Evolutionary conservation across 2,888 invertebrate species (phyloP).

Genomic region (Thereva nobilitata): DNA sequence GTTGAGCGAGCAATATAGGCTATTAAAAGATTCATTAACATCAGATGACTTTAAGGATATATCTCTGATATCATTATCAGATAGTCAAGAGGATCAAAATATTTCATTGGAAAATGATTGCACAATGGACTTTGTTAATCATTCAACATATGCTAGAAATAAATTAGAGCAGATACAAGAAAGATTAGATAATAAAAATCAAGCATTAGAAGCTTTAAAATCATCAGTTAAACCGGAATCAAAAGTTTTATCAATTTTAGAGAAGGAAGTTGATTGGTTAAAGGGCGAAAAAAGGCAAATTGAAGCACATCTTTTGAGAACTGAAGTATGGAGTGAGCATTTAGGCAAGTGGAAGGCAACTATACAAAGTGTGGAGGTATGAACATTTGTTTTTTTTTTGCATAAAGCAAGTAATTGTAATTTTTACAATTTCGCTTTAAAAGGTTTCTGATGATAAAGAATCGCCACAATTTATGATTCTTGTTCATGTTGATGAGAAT

Average conservation of each 20-base stretch:
- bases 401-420: neutral
- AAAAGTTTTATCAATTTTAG: slow-evolving; percentile 76
- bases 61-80: slow-evolving; percentile 51
- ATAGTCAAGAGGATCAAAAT: slow-evolving; percentile 49
- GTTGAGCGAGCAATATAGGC: slow-evolving; percentile 81
- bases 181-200: slow-evolving; percentile 79
- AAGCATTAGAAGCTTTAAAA: slow-evolving; percentile 79
- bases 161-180: slow-evolving; percentile 84
- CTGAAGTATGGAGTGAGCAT: slow-evolving; percentile 89
- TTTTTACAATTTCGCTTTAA: slow-evolving; percentile 41
- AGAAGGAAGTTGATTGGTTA: slow-evolving; percentile 82
- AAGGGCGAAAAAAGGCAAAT: slow-evolving; percentile 78
- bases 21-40: slow-evolving; percentile 57
- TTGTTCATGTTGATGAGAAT: slow-evolving; percentile 73
- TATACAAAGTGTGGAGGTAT: slow-evolving; percentile 79
- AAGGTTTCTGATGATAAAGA: slow-evolving; percentile 62
- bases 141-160: slow-evolving; percentile 78
- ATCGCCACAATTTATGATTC: slow-evolving; percentile 72
- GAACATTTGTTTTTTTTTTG: slow-evolving; percentile 2
- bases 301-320: slow-evolving; percentile 82
- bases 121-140: slow-evolving; percentile 72
- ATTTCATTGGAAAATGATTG: slow-evolving; percentile 45
- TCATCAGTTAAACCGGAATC: slow-evolving; percentile 84
- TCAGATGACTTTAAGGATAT: slow-evolving; percentile 58
- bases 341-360: slow-evolving; percentile 85